Evolutionary conservation across 2,113 vertebrate species (phyloP), one percentile per base, ranked within the genome.

Genomic region (Phyllostomus discolor): DNA sequence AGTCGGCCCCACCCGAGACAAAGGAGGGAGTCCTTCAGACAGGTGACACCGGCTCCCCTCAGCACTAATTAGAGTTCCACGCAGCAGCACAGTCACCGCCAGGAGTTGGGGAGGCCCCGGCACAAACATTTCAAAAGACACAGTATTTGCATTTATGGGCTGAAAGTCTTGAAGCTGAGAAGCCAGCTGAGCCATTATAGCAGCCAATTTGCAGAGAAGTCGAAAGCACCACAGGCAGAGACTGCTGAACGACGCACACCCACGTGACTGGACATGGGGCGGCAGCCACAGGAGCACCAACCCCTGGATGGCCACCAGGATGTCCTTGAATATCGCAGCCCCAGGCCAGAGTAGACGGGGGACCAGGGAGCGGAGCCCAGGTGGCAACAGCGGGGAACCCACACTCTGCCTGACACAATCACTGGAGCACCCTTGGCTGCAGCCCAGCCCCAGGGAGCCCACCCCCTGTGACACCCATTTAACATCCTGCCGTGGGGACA

Each of bases 11-110:
- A 46, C 43, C 89, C 1, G 35, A 46, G 64, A 31, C 83, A 33
- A 67, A 88, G 28, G 52, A 76, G 93, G 76, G 85, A 94, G 86
- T 70, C 81, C 0, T 72, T 89, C 52, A 0, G 64, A 26, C 73
- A 48, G 94, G 96, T 22, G 89, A 79, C 78, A 54, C 69, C n/a
- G 59, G 31, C 90, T 80, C 91, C 19, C 80, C 46, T 69, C 96
- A 70, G 96, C 48, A 73, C 85, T 97, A 96, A 97, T 95, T 85
- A 97, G 93, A 79, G 94, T 72, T 80, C 88, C 9, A 48, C 33
- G 88, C 16, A 50, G 24, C 28, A 20, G 59, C 33, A 19, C 2
- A 11, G 72, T 57, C 11, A 12, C 67, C 4, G 1, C 50, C 46
- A 7, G 7, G 1, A 12, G 90, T 38, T 57, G 15, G 88, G 90